These are phyloP conservation scores for Leptatherina wallacei DNA, from an alignment of 2,797 vertebrate species.

Conservation along the genomic window DNA sequence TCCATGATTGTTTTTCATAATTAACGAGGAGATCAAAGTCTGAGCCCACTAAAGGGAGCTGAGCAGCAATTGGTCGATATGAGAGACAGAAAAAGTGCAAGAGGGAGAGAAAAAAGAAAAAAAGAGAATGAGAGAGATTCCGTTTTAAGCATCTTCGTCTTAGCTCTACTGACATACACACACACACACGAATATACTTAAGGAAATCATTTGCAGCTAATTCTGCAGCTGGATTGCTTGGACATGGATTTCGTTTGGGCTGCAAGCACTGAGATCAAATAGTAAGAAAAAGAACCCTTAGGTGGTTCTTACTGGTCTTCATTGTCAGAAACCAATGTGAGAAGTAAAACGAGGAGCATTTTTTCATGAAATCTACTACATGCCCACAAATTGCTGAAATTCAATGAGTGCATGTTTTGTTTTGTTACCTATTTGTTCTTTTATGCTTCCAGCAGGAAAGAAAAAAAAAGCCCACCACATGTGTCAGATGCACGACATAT, in stretches of 20 bases:
- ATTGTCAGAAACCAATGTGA: conserved; percentile 43
- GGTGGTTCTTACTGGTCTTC: conserved; percentile 25
- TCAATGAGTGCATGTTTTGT: conserved; percentile 3
- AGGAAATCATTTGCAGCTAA: conserved; percentile 79
- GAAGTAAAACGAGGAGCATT: conserved; percentile 17
- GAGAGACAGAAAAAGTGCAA: conserved; percentile 24
- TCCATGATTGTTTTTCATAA: conserved; percentile 83
- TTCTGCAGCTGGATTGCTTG: conserved; percentile 70
- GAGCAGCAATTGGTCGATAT: conserved; percentile 69
- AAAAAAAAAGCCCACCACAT: conserved; percentile 43
- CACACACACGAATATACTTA: conserved; percentile 59
- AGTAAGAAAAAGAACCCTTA: conserved; percentile 35
- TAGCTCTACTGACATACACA: conserved; percentile 38
- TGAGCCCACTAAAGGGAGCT: conserved; percentile 71
- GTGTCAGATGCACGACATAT: conserved; percentile 65
- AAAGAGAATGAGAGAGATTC: conserved; percentile 59
- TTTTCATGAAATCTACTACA: conserved; percentile 37
- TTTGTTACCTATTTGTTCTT: conserved; percentile 35
- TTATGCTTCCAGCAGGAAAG: conserved; percentile 31
- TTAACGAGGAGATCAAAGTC: conserved; percentile 84
- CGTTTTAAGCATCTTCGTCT: conserved; percentile 68
- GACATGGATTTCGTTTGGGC: conserved; percentile 66
- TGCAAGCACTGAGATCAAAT: conserved; percentile 62
- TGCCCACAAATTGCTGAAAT: conserved; percentile 44
- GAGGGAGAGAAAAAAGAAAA: conserved; percentile 2